Conservation (phyloP, 1,140 invertebrate genomes). For the Lordiphosa collinella region DNA sequence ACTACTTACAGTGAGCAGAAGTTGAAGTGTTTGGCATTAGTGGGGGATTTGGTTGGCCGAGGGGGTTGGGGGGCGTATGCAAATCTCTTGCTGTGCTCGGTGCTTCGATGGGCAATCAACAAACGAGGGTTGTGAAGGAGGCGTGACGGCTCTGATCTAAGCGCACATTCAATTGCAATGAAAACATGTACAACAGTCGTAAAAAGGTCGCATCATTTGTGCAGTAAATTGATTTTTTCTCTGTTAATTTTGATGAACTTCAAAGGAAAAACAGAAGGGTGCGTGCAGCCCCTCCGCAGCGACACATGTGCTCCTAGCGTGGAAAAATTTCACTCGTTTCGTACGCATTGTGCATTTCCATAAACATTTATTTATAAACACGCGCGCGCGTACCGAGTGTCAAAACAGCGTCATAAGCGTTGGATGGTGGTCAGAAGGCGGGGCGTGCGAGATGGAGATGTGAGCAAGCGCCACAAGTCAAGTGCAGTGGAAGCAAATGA, state of each 20-base stretch:
- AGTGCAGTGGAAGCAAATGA: slow-evolving; percentile 53
- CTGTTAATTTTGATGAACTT: slow-evolving; percentile 73
- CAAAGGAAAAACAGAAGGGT: slow-evolving; percentile 63
- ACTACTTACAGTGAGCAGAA: not conserved
- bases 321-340: slow-evolving; percentile 48
- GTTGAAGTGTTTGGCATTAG: slow-evolving; percentile 29
- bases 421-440: slow-evolving; percentile 7
- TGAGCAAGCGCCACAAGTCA: slow-evolving; percentile 64
- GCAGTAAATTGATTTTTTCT: slow-evolving; percentile 63
- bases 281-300: not conserved
- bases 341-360: not conserved
- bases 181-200: slow-evolving; percentile 35
- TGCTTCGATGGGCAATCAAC: slow-evolving; percentile 68
- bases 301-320: slow-evolving; percentile 49
- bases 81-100: slow-evolving; percentile 52
- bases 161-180: slow-evolving; percentile 56
- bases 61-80: slow-evolving; percentile 31
- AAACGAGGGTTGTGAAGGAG: slow-evolving; percentile 7
- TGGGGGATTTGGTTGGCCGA: slow-evolving; percentile 17
- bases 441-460: not conserved
- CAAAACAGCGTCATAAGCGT: slow-evolving; percentile 67
- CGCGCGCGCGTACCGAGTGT: slow-evolving; percentile 69
- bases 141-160: slow-evolving; percentile 55
- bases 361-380: slow-evolving; percentile 69
- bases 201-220: slow-evolving; percentile 54